Evolutionary conservation across 2,113 vertebrate species (phyloP).

Genomic region (Crotalus tigris): DNA sequence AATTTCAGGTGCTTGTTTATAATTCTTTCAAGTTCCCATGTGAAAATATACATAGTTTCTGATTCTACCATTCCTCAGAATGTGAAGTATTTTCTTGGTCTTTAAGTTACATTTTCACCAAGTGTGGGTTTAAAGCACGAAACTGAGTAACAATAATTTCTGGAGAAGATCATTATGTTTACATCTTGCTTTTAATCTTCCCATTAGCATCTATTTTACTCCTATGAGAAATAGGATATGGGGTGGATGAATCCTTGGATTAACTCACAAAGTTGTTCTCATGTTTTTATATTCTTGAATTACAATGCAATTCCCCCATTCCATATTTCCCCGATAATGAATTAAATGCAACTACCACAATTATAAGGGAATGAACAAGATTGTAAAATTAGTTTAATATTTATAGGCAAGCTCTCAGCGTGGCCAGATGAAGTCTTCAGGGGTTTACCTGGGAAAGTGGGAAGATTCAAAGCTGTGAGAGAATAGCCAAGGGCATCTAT

Average conservation of each 20-base stretch:
- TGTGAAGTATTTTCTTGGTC: neutral
- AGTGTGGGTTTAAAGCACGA: neutral
- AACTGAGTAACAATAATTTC: rapidly evolving
- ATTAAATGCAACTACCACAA: neutral
- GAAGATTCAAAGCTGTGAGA: neutral
- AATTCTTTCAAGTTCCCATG: neutral
- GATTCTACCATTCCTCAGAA: neutral
- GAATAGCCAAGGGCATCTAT: neutral
- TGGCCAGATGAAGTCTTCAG: neutral
- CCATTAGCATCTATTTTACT: neutral
- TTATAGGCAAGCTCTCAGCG: neutral
- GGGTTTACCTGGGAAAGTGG: neutral
- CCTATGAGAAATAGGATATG: neutral
- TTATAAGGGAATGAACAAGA: neutral
- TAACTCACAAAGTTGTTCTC: neutral
- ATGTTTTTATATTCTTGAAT: neutral
- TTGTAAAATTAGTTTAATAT: neutral
- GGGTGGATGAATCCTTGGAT: neutral
- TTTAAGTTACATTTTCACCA: rapidly evolving
- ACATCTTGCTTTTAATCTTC: neutral
- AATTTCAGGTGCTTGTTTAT: neutral
- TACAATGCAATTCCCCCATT: rapidly evolving
- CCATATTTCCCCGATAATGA: rapidly evolving
- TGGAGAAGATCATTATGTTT: neutral
- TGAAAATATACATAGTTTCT: neutral